These are phyloP conservation scores for Paraescarpia echinospica DNA, from an alignment of 1,140 invertebrate genomes.

Conservation along the genomic window DNA sequence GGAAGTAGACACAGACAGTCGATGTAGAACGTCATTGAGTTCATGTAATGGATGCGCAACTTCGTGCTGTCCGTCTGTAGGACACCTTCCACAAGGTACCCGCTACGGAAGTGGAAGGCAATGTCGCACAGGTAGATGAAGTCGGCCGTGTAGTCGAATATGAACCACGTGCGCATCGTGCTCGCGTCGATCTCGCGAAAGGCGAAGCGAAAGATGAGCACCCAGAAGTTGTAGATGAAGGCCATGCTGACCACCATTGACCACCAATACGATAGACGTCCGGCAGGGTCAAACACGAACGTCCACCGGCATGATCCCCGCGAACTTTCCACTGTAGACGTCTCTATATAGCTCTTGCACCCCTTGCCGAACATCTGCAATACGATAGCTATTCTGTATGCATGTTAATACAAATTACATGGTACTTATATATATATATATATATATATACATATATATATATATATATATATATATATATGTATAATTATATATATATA, in stretches of 20 bases:
- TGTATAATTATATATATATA: background rate
- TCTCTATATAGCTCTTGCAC: slow-evolving; percentile 43
- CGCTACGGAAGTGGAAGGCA: slow-evolving; percentile 94
- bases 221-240: slow-evolving; percentile 96
- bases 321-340: slow-evolving; percentile 46
- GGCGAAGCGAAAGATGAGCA: slow-evolving; percentile 65
- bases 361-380: slow-evolving; percentile 40
- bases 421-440: background rate
- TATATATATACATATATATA: background rate
- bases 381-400: too few relatives aligned
- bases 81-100: slow-evolving; percentile 93
- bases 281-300: slow-evolving; percentile 61
- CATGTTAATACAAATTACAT: too few relatives aligned
- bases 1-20: slow-evolving; percentile 96
- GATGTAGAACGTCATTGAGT: slow-evolving; percentile 97
- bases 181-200: slow-evolving; percentile 79
- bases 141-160: slow-evolving; percentile 94
- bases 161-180: slow-evolving; percentile 92
- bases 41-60: slow-evolving; percentile 96
- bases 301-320: slow-evolving; percentile 71
- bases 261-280: slow-evolving; percentile 59
- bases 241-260: slow-evolving; percentile 85
- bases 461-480: background rate
- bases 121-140: slow-evolving; percentile 95
- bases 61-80: slow-evolving; percentile 93